A percentile compares a stretch with the other conserved stretches of the same genome.
These are phyloP conservation scores for Parnassius glacialis DNA, from an alignment of 2,888 invertebrate species.

Conservation along the genomic window DNA sequence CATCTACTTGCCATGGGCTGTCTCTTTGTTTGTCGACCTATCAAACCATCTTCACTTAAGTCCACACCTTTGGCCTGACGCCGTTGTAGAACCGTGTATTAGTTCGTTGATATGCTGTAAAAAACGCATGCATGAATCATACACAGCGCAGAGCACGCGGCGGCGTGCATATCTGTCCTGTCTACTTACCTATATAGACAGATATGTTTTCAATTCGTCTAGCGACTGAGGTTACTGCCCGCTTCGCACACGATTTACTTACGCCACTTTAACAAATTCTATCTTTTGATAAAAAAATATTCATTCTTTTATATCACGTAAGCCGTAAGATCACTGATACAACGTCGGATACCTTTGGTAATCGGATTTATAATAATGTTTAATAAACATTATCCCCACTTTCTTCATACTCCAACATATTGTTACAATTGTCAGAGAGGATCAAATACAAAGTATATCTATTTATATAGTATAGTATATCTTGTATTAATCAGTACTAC, in stretches of 20 bases:
- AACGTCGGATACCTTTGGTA: conserved; percentile 14
- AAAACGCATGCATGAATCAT: conserved; percentile 36
- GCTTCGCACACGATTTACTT: conserved; percentile 30
- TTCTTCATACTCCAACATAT: conserved; percentile 16
- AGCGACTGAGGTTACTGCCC: conserved; percentile 47
- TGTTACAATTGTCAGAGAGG: conserved; percentile 8
- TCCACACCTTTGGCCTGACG: too few relatives aligned
- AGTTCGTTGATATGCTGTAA: too few relatives aligned
- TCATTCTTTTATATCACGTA: conserved; percentile 28
- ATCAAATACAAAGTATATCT: background rate
- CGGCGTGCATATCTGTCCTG: conserved; percentile 43
- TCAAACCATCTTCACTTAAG: too few relatives aligned
- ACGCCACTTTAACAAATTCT: too few relatives aligned
- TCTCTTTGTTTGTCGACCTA: too few relatives aligned
- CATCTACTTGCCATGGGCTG: too few relatives aligned
- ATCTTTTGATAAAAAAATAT: too few relatives aligned
- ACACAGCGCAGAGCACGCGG: conserved; percentile 30
- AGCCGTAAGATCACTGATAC: conserved; percentile 50
- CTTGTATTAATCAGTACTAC: conserved; percentile 7
- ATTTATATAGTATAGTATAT: background rate
- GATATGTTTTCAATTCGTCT: conserved; percentile 38
- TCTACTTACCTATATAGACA: conserved; percentile 28
- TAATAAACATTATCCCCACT: conserved; percentile 15
- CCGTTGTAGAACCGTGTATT: too few relatives aligned
- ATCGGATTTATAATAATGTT: conserved; percentile 8